Conservation (phyloP, 2,113 vertebrate species). For the Pitta sordida region DNA sequence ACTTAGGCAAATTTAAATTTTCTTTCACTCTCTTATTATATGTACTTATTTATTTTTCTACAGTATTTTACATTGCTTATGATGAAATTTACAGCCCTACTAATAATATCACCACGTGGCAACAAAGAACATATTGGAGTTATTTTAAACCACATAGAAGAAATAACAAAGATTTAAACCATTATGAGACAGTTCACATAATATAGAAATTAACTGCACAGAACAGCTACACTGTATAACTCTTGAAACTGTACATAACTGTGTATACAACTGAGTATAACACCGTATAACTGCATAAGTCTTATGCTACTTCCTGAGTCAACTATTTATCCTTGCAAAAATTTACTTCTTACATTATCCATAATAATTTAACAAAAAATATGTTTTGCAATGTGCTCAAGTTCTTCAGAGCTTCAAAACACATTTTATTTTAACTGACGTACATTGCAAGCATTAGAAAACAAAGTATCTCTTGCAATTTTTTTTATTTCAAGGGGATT, state of each 20-base stretch:
- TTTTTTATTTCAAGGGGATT: not conserved
- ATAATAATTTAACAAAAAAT: conserved; percentile 63
- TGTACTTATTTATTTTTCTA: not conserved
- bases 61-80: conserved; percentile 6
- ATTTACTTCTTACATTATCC: conserved; percentile 69
- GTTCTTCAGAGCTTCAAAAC: conserved; percentile 28
- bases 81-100: not conserved
- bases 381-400: conserved; percentile 30
- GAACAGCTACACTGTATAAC: conserved; percentile 1
- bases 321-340: conserved; percentile 59
- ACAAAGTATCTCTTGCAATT: conserved; percentile 25
- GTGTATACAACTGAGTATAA: not conserved
- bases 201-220: conserved; percentile 45
- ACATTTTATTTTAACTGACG: conserved; percentile 59
- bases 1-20: not conserved
- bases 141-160: not conserved
- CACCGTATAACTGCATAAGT: not conserved
- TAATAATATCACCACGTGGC: not conserved
- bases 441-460: conserved; percentile 14
- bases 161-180: conserved; percentile 13
- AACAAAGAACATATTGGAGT: not conserved
- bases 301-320: conserved; percentile 47
- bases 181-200: conserved; percentile 3
- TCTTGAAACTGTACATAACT: not conserved
- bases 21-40: not conserved